These are phyloP conservation scores for Fistularia tabacaria DNA, from an alignment of 2,797 vertebrate genomes.

Conservation along the genomic window DNA sequence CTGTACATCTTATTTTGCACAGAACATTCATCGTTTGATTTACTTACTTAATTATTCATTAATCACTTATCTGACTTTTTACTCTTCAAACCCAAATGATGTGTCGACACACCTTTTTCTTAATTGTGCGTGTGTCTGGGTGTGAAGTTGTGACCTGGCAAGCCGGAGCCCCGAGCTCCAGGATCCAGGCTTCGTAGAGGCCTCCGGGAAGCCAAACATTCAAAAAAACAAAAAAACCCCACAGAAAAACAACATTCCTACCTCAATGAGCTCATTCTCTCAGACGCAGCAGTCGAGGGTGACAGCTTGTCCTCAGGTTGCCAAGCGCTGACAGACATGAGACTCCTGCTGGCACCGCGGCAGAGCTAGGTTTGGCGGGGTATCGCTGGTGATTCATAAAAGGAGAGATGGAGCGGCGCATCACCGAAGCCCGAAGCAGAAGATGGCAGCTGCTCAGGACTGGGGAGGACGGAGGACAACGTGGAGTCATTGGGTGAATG, in stretches of 20 bases:
- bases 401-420: conserved; percentile 16
- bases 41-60: too few relatives aligned
- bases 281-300: conserved; percentile 16
- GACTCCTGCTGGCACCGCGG: conserved; percentile 31
- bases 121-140: too few relatives aligned
- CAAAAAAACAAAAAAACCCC: neutral
- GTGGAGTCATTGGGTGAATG: neutral
- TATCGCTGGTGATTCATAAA: conserved; percentile 22
- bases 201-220: too few relatives aligned
- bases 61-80: too few relatives aligned
- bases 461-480: neutral
- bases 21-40: too few relatives aligned
- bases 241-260: conserved; percentile 7
- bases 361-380: conserved; percentile 33
- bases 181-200: too few relatives aligned
- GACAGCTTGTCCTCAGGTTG: conserved; percentile 35
- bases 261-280: neutral
- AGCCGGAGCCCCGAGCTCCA: too few relatives aligned
- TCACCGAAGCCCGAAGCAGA: conserved; percentile 6
- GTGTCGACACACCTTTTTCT: too few relatives aligned
- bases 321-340: conserved; percentile 37
- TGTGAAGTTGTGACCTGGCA: too few relatives aligned
- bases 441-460: conserved; percentile 4
- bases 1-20: too few relatives aligned
- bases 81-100: too few relatives aligned